Conservation (phyloP, 2,113 vertebrate genomes). For the Periophthalmodon schlosseri region DNA sequence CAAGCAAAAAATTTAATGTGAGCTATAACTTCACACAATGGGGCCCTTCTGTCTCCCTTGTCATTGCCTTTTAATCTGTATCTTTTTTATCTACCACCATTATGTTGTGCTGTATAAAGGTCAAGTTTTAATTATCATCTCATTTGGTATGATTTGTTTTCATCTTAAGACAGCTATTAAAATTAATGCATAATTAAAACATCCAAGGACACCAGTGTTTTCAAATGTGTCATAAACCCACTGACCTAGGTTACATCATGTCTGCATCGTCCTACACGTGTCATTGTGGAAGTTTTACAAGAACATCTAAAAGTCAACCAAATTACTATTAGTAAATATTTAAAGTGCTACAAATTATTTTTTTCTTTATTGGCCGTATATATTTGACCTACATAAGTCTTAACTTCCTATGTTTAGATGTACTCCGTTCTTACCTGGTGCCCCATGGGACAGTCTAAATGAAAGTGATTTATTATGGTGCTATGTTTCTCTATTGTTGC, state of each 20-base stretch:
- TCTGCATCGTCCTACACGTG: constrained; percentile 2
- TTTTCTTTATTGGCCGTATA: neutral
- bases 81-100: neutral
- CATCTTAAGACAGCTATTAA: constrained; percentile 1
- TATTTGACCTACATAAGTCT: constrained; percentile 2
- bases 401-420: constrained; percentile 22
- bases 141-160: constrained; percentile 6
- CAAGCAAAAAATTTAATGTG: constrained; percentile 45
- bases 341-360: neutral
- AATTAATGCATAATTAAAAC: neutral
- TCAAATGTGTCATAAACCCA: neutral
- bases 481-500: constrained; percentile 52
- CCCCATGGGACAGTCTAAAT: constrained; percentile 46
- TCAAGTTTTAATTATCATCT: constrained; percentile 8
- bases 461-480: constrained; percentile 59
- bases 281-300: constrained; percentile 22
- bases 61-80: neutral
- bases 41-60: neutral
- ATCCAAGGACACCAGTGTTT: neutral
- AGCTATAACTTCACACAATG: constrained; percentile 15
- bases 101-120: constrained; percentile 1
- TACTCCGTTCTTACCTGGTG: constrained; percentile 10
- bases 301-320: constrained; percentile 16
- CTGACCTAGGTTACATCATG: constrained; percentile 4
- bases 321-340: neutral